Evolutionary conservation across 2,113 vertebrate species (phyloP), one percentile per base, ranked within the genome.

Genomic region (Microtus pennsylvanicus): DNA sequence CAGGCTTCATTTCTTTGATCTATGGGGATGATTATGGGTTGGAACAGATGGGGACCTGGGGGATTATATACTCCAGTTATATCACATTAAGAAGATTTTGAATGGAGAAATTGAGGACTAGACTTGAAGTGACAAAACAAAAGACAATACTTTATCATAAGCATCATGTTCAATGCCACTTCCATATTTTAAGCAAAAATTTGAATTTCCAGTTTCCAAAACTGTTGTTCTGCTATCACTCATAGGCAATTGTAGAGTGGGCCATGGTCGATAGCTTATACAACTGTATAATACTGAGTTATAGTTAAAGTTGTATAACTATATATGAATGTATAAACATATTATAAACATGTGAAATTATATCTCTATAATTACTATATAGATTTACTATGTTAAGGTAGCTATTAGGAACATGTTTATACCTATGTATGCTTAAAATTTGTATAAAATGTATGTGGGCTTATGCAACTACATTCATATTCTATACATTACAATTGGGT

Each of bases 1-100:
- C 35, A 94, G 80, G 78, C 61, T 93, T 93, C 87, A 87, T 95
- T 96, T 78, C 87, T 22, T 90, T 96, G 87, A 97, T 97, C 70
- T 85, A 88, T 94, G 76, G 93, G 78, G 89, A 90, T 77, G 76
- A 97, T 80, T 96, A 88, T 91, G 17, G n/a, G 30, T 89, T 89
- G 87, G 69, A 93, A 87, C 63, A 94, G 82, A 86, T 77, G 52
- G n/a, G 21, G 33, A 33, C n/a, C 12, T 4, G 28, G 58, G 47
- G 58, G 55, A 91, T 13, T 69, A 21, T 22, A 61, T 38, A 67
- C 24, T 55, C n/a, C 14, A 63, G 28, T 42, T 52, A 8, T 75
- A 26, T 45, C 14, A 21, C 42, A 89, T 35, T 67, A 58, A 33
- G 33, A 35, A 85, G 3, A 10, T 24, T 92, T 38, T 89, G 81